phyloP scores from a whole-genome alignment of 2,113 vertebrate species.

The Cavia aperea region DNA sequence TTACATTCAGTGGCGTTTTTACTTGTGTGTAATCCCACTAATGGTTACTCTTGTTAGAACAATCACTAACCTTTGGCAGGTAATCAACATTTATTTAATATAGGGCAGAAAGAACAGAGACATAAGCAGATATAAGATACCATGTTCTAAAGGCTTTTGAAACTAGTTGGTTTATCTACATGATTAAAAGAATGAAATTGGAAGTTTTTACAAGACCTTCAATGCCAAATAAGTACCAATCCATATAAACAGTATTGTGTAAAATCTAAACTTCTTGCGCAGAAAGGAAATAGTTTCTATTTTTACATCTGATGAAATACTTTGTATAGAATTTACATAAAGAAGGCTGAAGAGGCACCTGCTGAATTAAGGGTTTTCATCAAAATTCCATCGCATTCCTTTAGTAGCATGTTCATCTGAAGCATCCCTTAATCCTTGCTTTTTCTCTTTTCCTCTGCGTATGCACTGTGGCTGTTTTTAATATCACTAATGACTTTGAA shows the following conservation, averaged over 20 bases:
- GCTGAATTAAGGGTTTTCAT: conserved; percentile 10
- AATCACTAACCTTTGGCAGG: not conserved
- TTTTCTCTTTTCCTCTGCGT: conserved; percentile 21
- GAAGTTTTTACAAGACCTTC: conserved; percentile 3
- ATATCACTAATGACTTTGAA: conserved; percentile 63
- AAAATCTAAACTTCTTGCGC: conserved; percentile 18
- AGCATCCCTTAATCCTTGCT: not conserved
- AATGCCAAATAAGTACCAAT: not conserved
- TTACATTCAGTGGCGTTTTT: not conserved
- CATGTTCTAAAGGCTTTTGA: not conserved
- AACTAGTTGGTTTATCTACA: not conserved
- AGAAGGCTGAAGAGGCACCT: not conserved
- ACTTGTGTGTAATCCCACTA: not conserved
- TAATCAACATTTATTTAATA: not conserved
- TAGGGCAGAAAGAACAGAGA: not conserved
- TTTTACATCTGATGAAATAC: not conserved
- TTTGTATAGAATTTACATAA: not conserved
- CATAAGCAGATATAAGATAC: not conserved
- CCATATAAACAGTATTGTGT: not conserved
- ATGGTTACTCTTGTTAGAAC: not conserved
- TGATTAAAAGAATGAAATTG: conserved; percentile 28
- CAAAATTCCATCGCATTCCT: conserved; percentile 14
- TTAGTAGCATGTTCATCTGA: conserved; percentile 4
- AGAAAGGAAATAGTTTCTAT: not conserved
- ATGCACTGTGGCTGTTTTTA: conserved; percentile 58